A percentile compares a stretch with the other conserved stretches of the same genome.
phyloP scores from a whole-genome alignment of 2,888 invertebrate species.

The Scaeva pyrastri region DNA sequence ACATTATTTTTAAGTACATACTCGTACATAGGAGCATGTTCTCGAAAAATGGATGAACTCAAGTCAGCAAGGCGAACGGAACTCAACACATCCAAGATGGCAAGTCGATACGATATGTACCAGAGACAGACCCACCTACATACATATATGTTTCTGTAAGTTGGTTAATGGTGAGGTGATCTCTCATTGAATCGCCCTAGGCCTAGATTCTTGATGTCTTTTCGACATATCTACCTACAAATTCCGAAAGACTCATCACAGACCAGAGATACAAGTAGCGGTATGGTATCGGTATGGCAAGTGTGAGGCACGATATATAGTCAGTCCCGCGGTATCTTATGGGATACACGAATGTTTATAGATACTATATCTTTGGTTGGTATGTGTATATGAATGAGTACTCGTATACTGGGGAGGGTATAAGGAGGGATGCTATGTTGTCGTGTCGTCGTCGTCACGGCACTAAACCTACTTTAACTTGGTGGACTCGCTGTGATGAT shows the following conservation, averaged over 20 bases:
- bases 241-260: background rate
- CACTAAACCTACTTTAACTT: slow-evolving; percentile 14
- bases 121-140: too few relatives aligned
- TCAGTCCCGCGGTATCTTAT: slow-evolving; percentile 22
- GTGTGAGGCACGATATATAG: background rate
- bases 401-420: slow-evolving; percentile 10
- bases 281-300: background rate
- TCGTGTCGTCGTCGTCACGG: slow-evolving; percentile 49
- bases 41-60: slow-evolving; percentile 51
- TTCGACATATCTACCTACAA: background rate
- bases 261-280: background rate
- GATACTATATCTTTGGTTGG: background rate
- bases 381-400: too few relatives aligned
- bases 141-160: background rate
- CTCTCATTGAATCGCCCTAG: slow-evolving; percentile 32
- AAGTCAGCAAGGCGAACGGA: slow-evolving; percentile 22
- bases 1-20: slow-evolving; percentile 44
- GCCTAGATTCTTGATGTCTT: slow-evolving; percentile 46
- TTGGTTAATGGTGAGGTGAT: slow-evolving; percentile 27
- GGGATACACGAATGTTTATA: slow-evolving; percentile 38
- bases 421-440: slow-evolving; percentile 23
- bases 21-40: slow-evolving; percentile 49
- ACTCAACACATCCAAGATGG: slow-evolving; percentile 51
- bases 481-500: slow-evolving; percentile 35
- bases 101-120: slow-evolving; percentile 25